These are phyloP conservation scores for Oedothorax gibbosus DNA, from an alignment of 1,140 invertebrate species.

Conservation along the genomic window DNA sequence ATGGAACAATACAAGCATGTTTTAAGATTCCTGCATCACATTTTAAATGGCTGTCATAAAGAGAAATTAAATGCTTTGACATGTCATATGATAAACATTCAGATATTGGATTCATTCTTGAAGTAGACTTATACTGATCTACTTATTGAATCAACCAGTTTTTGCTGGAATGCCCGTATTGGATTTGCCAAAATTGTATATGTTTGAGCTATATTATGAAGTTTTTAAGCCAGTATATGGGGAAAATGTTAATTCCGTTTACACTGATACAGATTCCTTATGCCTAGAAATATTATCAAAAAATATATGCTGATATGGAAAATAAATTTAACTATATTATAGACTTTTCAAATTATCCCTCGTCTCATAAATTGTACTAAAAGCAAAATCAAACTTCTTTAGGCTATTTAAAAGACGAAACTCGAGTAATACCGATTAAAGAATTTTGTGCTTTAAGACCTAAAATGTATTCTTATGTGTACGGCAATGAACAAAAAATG, in stretches of 20 bases:
- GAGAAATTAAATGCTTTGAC: neutral
- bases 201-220: constrained; percentile 16
- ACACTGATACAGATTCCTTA: constrained; percentile 21
- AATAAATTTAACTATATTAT: constrained; percentile 9
- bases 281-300: neutral
- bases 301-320: constrained; percentile 6
- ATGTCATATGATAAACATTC: too few species aligned
- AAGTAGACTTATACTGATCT: neutral
- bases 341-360: constrained; percentile 6
- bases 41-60: neutral
- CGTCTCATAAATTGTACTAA: constrained; percentile 1
- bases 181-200: constrained; percentile 24
- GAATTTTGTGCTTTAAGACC: neutral
- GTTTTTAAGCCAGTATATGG: neutral
- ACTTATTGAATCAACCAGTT: constrained; percentile 4
- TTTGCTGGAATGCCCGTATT: neutral
- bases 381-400: neutral
- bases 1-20: too few species aligned
- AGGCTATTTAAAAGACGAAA: constrained; percentile 8
- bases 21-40: too few species aligned
- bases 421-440: neutral
- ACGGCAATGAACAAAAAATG: neutral
- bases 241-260: neutral
- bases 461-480: constrained; percentile 22
- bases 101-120: neutral